These are phyloP conservation scores for Mycteria americana DNA, from an alignment of 2,797 vertebrate species.

Conservation along the genomic window DNA sequence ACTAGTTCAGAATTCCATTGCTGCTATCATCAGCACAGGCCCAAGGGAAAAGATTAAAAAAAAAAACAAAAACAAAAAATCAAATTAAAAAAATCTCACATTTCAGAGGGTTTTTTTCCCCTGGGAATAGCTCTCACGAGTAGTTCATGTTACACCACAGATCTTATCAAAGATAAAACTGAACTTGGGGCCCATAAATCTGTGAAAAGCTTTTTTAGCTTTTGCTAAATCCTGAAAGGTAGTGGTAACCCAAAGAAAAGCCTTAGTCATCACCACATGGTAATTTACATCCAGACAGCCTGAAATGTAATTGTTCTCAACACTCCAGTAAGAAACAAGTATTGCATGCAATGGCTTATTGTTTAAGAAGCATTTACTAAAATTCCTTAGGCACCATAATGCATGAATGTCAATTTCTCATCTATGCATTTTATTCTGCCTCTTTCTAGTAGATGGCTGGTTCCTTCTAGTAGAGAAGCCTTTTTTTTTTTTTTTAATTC, in stretches of 20 bases:
- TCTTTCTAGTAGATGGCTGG: background rate
- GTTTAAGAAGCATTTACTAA: background rate
- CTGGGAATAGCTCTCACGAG: background rate
- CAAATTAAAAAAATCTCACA: background rate
- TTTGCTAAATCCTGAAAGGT: background rate
- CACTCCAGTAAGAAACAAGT: background rate
- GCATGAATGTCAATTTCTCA: background rate
- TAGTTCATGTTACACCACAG: background rate
- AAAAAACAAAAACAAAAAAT: too few species aligned
- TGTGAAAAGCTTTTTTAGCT: background rate
- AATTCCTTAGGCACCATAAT: background rate
- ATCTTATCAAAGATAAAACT: background rate
- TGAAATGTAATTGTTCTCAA: background rate
- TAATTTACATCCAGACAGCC: background rate
- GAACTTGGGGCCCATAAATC: fast-evolving
- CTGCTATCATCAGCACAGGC: background rate
- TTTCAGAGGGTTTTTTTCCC: background rate
- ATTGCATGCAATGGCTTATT: background rate
- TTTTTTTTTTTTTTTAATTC: background rate
- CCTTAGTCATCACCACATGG: background rate
- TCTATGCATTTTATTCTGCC: background rate
- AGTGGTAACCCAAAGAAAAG: background rate
- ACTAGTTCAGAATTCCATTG: background rate
- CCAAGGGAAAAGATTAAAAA: background rate
- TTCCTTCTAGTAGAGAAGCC: background rate